Base-by-base conservation (phyloP, 2,113 vertebrate genomes). In the Bothrops jararaca region DNA sequence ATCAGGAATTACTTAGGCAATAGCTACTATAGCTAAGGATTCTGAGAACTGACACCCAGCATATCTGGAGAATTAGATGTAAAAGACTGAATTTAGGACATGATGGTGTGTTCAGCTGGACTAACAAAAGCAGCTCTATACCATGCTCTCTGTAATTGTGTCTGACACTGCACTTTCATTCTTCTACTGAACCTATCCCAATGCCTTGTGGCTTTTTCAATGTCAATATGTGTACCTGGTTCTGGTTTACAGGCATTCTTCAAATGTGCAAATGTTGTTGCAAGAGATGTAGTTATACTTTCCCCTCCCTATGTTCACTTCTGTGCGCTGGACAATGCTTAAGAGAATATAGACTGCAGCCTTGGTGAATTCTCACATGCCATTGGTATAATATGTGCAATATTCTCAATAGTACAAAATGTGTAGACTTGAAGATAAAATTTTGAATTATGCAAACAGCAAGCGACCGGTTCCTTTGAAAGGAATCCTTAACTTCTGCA, bases 311-410 rank as follows among this genome's bases (percentile, higher is more conserved):
- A 57, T 24, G 34, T 24, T 39, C 52, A 23, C 52, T 54, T 54
- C 50, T 34, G 15, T 53, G 34, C 15, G 1, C 18, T 29, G 86
- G 29, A 54, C 29, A 22, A n/a, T 29, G 86, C 26, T n/a, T 34
- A 69, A 50, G n/a, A 34, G n/a, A 54, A 54, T 12, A 20, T 29
- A n/a, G 48, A 87, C 1, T 52, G 26, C 50, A 88, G 50, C 87
- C 53, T 89, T 89, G 56, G 20, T 24, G 54, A 58, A 97, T 97
- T 97, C 95, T 93, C 94, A 93, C 92, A 96, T 97, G n/a, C 87
- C 87, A 97, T 97, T 97, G 97, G 97, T 98, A 96, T 94, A 97
- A 97, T 96, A 96, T 95, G 52, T 91, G 94, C 95, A 91, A 69
- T 0, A 91, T 91, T 93, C 95, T 95, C 91, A 93, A 94, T 56